These are phyloP conservation scores for Hemistola chrysoprasaria DNA, from an alignment of 2,888 invertebrate genomes.

Conservation along the genomic window DNA sequence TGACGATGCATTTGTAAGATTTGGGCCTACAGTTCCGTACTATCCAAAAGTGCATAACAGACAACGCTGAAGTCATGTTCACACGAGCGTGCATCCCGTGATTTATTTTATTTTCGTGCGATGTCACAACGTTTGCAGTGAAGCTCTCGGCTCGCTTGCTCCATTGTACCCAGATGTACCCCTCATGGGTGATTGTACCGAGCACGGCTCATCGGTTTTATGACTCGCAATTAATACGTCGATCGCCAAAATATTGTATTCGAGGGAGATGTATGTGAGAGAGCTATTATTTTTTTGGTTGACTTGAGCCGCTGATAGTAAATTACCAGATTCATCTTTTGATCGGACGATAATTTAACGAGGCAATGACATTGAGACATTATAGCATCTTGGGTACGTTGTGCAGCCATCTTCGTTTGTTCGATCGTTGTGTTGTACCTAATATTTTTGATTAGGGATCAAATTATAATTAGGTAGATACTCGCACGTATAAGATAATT, in stretches of 20 bases:
- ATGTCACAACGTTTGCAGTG: conserved; percentile 61
- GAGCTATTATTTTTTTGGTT: conserved; percentile 29
- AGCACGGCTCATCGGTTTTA: conserved; percentile 63
- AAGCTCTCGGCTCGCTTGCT: conserved; percentile 49
- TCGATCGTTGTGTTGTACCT: no score
- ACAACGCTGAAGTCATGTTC: conserved; percentile 23
- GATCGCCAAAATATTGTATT: conserved; percentile 60
- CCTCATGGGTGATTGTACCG: conserved; percentile 18
- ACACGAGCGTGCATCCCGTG: conserved; percentile 61
- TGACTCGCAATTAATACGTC: conserved; percentile 64
- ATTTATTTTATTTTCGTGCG: conserved; percentile 60
- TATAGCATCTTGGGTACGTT: no score
- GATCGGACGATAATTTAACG: not conserved
- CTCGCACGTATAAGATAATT: no score
- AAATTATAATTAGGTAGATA: no score
- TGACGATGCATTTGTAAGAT: no score
- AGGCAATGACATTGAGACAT: no score
- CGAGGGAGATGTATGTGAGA: conserved; percentile 41
- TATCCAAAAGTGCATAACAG: conserved; percentile 30
- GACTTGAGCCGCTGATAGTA: conserved; percentile 22
- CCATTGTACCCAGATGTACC: conserved; percentile 34
- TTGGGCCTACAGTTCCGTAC: no score
- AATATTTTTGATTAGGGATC: no score
- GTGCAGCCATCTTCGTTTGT: no score
- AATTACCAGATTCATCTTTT: conserved; percentile 15